Conservation (phyloP, 2,888 invertebrate genomes). For the Cyclophora albipunctata region DNA sequence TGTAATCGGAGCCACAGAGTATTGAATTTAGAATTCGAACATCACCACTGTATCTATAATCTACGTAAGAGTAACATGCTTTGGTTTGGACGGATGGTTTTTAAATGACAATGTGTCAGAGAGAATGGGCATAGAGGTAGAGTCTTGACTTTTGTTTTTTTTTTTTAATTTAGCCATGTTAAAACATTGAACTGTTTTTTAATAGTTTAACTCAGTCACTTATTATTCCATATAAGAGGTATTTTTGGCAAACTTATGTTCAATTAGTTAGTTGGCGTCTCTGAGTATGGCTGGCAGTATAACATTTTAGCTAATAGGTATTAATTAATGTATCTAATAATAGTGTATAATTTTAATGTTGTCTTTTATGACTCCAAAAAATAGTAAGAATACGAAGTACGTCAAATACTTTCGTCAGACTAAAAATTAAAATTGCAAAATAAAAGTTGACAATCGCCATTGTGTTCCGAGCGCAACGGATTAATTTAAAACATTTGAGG, state of each 20-base stretch:
- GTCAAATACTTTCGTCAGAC: not conserved
- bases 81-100: conserved; percentile 23
- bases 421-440: too few species aligned
- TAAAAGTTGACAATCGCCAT: not conserved
- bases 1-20: conserved; percentile 25
- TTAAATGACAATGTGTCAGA: conserved; percentile 11
- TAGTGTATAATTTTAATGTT: not conserved
- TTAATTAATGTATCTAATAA: not conserved
- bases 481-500: conserved; percentile 23
- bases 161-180: not conserved
- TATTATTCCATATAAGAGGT: not conserved
- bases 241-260: not conserved
- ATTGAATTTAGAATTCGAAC: conserved; percentile 23
- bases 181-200: not conserved
- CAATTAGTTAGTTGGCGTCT: not conserved
- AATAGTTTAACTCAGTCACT: too few species aligned
- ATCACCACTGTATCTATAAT: conserved; percentile 33
- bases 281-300: not conserved
- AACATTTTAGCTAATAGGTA: too few species aligned
- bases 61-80: conserved; percentile 36
- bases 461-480: conserved; percentile 16
- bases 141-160: too few species aligned
- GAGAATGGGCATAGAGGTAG: too few species aligned
- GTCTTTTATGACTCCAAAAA: too few species aligned
- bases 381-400: too few species aligned